phyloP scores from a whole-genome alignment of 2,113 vertebrate species.

The Alosa alosa region DNA sequence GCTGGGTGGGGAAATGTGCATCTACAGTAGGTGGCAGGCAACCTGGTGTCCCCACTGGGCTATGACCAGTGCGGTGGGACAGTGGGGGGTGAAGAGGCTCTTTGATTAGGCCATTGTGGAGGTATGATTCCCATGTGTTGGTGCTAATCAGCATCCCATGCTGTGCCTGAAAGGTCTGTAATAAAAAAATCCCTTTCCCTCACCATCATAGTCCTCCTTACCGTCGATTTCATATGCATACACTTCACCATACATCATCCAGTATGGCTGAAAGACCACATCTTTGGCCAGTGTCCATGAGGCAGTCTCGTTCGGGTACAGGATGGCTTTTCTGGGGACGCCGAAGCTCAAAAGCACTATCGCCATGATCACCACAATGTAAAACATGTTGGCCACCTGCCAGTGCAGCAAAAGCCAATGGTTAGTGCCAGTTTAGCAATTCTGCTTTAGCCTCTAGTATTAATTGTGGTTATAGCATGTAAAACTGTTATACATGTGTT shows the following conservation, averaged over 20 bases:
- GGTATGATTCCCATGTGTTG: slow-evolving; percentile 50
- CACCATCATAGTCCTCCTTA: slow-evolving; percentile 71
- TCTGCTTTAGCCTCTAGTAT: background rate
- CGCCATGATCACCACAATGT: slow-evolving; percentile 98
- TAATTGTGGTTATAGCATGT: background rate
- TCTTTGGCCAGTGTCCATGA: slow-evolving; percentile 93
- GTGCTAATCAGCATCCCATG: slow-evolving; percentile 50
- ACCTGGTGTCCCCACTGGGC: background rate
- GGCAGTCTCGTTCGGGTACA: slow-evolving; percentile 85
- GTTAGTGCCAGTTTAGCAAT: background rate
- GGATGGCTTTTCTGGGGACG: slow-evolving; percentile 94
- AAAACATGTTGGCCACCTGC: slow-evolving; percentile 99
- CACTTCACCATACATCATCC: slow-evolving; percentile 99
- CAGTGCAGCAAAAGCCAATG: slow-evolving; percentile 32
- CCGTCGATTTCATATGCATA: slow-evolving; percentile 99
- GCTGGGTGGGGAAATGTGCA: background rate
- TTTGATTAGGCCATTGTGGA: slow-evolving; percentile 34
- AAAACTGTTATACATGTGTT: background rate
- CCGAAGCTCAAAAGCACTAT: slow-evolving; percentile 95
- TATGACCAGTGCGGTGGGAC: background rate
- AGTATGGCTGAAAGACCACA: slow-evolving; percentile 97
- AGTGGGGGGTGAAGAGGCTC: slow-evolving; percentile 19
- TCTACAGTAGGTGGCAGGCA: background rate
- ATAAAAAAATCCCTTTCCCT: slow-evolving; percentile 46
- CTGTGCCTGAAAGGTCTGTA: slow-evolving; percentile 29